These are phyloP conservation scores for Gallinago undulata DNA, from an alignment of 2,113 vertebrate genomes.

Conservation along the genomic window DNA sequence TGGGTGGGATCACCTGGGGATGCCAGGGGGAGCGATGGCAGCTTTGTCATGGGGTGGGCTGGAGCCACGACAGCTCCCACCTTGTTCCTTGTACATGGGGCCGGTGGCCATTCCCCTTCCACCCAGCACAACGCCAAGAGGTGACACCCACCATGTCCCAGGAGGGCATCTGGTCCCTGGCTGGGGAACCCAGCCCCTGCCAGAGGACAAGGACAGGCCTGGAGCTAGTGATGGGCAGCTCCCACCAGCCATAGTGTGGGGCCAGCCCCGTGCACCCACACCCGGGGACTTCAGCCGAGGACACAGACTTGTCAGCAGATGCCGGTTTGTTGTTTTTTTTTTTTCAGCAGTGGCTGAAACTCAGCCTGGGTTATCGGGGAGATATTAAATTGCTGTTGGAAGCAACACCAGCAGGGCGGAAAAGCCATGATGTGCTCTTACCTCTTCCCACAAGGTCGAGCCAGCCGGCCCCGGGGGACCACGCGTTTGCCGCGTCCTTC, in stretches of 20 bases:
- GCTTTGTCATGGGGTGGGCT: background rate
- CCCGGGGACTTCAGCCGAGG: background rate
- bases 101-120: background rate
- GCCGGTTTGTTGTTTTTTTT: background rate
- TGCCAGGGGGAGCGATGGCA: fast-evolving
- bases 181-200: background rate
- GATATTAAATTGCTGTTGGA: conserved; percentile 56
- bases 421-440: conserved; percentile 40
- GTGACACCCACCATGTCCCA: fast-evolving
- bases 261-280: background rate
- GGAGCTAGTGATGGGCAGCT: background rate
- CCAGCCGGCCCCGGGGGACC: conserved; percentile 21
- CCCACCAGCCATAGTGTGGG: fast-evolving
- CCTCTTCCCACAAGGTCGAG: conserved; percentile 62
- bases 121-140: background rate
- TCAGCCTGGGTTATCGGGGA: background rate
- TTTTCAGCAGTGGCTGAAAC: background rate
- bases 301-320: background rate
- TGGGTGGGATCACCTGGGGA: background rate
- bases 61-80: background rate
- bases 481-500: conserved; percentile 19
- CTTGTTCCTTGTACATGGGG: background rate
- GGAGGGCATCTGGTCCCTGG: too few species aligned
- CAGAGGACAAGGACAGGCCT: background rate
- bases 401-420: conserved; percentile 11